phyloP scores from a whole-genome alignment of 2,113 vertebrate genomes.

The Spizaetus ornatus region DNA sequence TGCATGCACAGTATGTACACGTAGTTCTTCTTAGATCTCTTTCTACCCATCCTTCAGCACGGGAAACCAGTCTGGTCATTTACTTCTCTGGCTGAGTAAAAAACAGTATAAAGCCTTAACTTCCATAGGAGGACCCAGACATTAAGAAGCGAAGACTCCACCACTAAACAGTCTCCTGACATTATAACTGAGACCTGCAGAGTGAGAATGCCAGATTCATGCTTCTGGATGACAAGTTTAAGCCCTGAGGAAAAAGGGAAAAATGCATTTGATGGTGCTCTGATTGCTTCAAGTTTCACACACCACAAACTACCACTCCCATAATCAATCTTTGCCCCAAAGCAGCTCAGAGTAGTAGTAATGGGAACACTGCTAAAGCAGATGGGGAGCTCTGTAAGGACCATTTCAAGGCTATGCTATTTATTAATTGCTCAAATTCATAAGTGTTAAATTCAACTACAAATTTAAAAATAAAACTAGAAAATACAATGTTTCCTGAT shows the following conservation, averaged over 20 bases:
- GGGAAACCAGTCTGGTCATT: background rate
- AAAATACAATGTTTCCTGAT: background rate
- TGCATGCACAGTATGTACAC: background rate
- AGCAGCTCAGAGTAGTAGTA: background rate
- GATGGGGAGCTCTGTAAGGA: background rate
- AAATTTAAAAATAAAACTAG: background rate
- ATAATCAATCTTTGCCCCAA: background rate
- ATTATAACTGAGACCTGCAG: background rate
- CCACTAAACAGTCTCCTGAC: background rate
- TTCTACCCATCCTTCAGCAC: background rate
- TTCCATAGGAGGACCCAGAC: background rate
- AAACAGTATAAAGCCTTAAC: background rate
- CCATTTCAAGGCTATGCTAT: background rate
- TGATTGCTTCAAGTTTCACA: background rate
- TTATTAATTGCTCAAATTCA: background rate
- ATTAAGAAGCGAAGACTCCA: background rate
- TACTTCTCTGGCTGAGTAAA: background rate
- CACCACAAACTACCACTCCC: background rate
- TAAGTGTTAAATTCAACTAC: background rate
- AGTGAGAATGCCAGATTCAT: background rate
- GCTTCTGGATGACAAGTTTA: background rate
- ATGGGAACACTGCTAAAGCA: background rate
- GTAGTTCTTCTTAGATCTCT: background rate
- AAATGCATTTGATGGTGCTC: background rate
- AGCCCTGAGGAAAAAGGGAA: background rate